Percentiles rank a stretch among this genome's conserved stretches.
Conservation (phyloP, 2,113 vertebrate genomes). For the Forbesichthys agassizii region DNA sequence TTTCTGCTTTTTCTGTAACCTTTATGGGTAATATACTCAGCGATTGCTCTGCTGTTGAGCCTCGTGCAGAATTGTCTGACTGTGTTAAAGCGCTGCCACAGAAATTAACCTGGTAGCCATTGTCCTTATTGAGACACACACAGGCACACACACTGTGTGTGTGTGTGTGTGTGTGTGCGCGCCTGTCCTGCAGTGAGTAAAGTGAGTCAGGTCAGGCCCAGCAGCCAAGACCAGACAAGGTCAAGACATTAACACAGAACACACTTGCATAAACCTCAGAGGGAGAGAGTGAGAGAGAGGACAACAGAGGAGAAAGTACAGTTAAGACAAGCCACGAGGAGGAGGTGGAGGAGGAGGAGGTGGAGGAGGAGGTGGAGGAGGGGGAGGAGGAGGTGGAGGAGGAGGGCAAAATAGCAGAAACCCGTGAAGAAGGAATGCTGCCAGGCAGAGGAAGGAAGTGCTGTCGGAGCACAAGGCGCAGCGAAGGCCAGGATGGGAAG, state of each 20-base stretch:
- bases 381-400: no score
- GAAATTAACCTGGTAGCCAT: constrained; percentile 33
- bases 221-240: constrained; percentile 53
- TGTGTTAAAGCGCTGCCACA: constrained; percentile 25
- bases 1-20: background rate
- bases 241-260: constrained; percentile 48
- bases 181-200: constrained; percentile 50
- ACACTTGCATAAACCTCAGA: constrained; percentile 2
- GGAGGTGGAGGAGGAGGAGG: constrained; percentile 27
- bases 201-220: constrained; percentile 56
- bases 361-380: constrained; percentile 13
- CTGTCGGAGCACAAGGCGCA: background rate
- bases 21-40: constrained; percentile 15
- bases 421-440: background rate
- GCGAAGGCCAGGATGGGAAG: no score
- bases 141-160: background rate
- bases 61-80: background rate
- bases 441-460: background rate
- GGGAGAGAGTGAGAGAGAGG: background rate
- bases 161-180: background rate
- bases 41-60: background rate
- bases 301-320: background rate
- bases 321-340: background rate
- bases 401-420: constrained; percentile 10
- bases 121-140: constrained; percentile 17